Conservation (phyloP, 2,797 vertebrate species). For the Notamacropus eugenii region DNA sequence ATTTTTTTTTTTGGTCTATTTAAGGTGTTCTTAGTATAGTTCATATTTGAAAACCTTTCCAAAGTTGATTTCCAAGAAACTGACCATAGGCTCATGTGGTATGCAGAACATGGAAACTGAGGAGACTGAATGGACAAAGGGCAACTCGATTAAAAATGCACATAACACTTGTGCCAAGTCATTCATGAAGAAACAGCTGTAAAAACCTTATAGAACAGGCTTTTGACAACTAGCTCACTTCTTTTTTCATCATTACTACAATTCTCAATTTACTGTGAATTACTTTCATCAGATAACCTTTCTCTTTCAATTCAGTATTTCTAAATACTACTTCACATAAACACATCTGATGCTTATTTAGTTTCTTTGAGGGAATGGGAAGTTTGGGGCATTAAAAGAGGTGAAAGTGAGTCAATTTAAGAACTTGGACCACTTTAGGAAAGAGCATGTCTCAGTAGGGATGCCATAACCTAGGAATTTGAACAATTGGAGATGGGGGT, state of each 20-base stretch:
- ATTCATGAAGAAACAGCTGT: neutral
- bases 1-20: neutral
- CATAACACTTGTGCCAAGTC: neutral
- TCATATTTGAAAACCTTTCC: neutral
- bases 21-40: neutral
- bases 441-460: neutral
- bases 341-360: neutral
- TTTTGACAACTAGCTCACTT: neutral
- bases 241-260: neutral
- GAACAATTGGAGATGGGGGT: neutral
- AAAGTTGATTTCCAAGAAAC: neutral
- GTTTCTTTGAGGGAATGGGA: neutral
- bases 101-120: neutral
- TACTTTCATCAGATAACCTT: neutral
- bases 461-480: neutral
- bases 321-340: neutral
- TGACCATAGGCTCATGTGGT: neutral
- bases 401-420: constrained; percentile 19
- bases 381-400: constrained; percentile 36
- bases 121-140: neutral
- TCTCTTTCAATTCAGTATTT: neutral
- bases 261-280: neutral
- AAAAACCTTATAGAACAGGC: neutral
- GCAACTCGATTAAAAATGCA: neutral
- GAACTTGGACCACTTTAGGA: constrained; percentile 16